phyloP scores from a whole-genome alignment of 2,797 vertebrate species.

The Hirundo rustica region DNA sequence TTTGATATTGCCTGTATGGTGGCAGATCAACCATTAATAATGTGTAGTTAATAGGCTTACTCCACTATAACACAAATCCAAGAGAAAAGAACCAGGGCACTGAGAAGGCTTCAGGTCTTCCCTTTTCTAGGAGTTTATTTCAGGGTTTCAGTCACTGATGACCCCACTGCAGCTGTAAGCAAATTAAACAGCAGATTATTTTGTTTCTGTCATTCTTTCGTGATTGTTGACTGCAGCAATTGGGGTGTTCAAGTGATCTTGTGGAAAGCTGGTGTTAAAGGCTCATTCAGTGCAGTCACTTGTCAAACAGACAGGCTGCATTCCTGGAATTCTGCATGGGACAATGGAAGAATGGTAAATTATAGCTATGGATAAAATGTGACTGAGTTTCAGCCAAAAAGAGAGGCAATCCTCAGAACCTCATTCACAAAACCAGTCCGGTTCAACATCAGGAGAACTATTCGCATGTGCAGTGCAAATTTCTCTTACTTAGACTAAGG shows the following conservation, averaged over 20 bases:
- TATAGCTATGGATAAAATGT: not conserved
- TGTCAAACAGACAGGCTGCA: not conserved
- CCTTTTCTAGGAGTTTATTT: not conserved
- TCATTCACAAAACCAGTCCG: not conserved
- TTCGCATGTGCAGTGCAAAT: not conserved
- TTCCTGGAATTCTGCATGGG: not conserved
- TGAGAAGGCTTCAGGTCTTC: not conserved
- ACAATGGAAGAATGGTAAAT: not conserved
- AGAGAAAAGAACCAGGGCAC: not conserved
- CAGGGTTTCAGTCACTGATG: not conserved
- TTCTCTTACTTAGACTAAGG: not conserved
- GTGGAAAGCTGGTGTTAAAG: not conserved
- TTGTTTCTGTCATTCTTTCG: not conserved
- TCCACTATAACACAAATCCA: not conserved
- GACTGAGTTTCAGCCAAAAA: not conserved
- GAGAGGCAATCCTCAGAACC: not conserved
- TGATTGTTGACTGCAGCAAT: not conserved
- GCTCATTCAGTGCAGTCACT: not conserved
- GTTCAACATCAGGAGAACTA: not conserved
- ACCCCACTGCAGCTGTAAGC: not conserved
- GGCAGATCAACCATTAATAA: constrained; percentile 2
- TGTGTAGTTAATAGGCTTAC: not conserved
- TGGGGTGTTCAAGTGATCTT: not conserved
- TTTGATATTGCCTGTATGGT: not conserved
- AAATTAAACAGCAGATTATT: not conserved